Conservation (phyloP, 2,797 vertebrate species). For the Scarus forsteni region DNA sequence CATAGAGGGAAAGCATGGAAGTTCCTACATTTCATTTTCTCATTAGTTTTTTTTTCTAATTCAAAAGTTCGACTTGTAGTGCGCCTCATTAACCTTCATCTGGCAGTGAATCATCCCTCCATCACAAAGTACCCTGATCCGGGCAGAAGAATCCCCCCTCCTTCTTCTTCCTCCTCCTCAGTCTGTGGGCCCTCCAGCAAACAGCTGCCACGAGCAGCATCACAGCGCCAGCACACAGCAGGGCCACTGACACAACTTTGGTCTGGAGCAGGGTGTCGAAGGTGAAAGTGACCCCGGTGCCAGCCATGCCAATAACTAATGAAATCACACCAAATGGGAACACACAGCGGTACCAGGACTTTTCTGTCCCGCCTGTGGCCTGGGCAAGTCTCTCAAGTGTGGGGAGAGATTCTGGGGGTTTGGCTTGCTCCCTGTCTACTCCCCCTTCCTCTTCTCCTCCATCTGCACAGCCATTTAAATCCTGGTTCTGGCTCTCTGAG, state of each 20-base stretch:
- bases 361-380: conserved; percentile 89
- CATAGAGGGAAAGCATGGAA: conserved; percentile 29
- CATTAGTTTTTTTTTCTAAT: conserved; percentile 5
- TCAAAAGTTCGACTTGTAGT: conserved; percentile 28
- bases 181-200: conserved; percentile 84
- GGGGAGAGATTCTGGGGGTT: conserved; percentile 82
- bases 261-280: conserved; percentile 90
- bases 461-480: conserved; percentile 48
- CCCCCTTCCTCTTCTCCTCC: conserved; percentile 41
- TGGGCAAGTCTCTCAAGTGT: conserved; percentile 91
- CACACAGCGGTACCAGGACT: conserved; percentile 88
- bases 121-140: conserved; percentile 83
- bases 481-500: conserved; percentile 66
- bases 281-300: conserved; percentile 92
- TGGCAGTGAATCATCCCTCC: not conserved
- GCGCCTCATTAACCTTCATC: not conserved
- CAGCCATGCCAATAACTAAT: conserved; percentile 91
- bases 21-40: not conserved
- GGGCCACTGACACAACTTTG: conserved; percentile 89
- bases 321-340: conserved; percentile 91
- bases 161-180: conserved; percentile 81
- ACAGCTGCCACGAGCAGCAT: conserved; percentile 81
- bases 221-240: conserved; percentile 78
- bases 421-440: conserved; percentile 43
- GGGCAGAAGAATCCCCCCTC: conserved; percentile 80